Evolutionary conservation across 2,797 vertebrate species (phyloP).

Genomic region (Chloroceryle inda): DNA sequence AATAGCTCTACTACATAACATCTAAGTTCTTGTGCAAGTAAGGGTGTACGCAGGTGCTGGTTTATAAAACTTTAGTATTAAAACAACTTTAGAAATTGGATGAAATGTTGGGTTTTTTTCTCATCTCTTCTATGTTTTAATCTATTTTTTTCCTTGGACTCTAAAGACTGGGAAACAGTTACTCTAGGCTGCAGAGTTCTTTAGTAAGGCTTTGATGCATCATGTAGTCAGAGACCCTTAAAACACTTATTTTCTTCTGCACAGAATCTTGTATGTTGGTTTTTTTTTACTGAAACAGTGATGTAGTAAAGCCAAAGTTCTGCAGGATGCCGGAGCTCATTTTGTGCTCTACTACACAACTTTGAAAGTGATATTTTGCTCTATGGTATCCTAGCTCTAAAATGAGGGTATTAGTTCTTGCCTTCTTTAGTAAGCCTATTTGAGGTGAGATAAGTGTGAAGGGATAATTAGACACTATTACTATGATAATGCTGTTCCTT

Average conservation of each 20-base stretch:
- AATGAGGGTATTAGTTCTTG: not conserved
- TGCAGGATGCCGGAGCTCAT: not conserved
- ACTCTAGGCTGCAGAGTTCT: not conserved
- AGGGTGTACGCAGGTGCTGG: not conserved
- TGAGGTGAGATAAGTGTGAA: constrained; percentile 11
- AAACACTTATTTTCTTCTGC: not conserved
- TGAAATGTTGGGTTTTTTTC: not conserved
- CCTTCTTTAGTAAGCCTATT: not conserved
- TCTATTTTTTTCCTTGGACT: not conserved
- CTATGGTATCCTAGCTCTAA: not conserved
- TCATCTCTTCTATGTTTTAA: not conserved
- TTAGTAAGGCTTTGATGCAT: not conserved
- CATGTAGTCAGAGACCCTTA: not conserved
- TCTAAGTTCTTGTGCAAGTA: rapidly evolving
- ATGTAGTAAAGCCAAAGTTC: not conserved
- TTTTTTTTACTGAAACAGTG: not conserved
- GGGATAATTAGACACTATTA: constrained; percentile 27
- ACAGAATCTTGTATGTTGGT: not conserved
- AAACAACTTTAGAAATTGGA: not conserved
- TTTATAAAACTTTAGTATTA: not conserved
- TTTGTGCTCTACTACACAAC: not conserved
- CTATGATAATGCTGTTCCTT: not conserved
- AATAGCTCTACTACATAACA: not conserved
- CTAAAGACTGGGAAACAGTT: not conserved
- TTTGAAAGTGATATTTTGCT: not conserved